Evolutionary conservation across 2,797 vertebrate species (phyloP).

Genomic region (Gymnoscopelus braueri): DNA sequence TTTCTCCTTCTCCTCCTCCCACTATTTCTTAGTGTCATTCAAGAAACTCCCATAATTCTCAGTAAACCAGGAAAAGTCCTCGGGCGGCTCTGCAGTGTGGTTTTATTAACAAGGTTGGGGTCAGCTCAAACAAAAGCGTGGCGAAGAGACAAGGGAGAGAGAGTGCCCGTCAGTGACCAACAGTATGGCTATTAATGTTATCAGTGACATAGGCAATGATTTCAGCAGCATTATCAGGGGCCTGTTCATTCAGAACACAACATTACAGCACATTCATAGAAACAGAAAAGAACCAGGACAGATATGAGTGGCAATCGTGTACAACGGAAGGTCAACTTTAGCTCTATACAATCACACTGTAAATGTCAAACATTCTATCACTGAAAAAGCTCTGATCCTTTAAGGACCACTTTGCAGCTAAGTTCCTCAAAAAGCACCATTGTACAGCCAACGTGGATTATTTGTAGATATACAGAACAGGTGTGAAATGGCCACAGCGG

Average conservation of each 20-base stretch:
- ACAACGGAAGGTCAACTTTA: constrained; percentile 68
- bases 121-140: constrained; percentile 63
- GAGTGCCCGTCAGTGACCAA: constrained; percentile 47
- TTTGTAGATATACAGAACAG: constrained; percentile 43
- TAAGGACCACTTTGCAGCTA: constrained; percentile 49
- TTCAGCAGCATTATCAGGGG: constrained; percentile 78
- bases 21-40: constrained; percentile 50
- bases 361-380: constrained; percentile 69
- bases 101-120: constrained; percentile 73
- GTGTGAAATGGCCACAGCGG: constrained; percentile 35
- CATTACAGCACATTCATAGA: constrained; percentile 77
- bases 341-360: constrained; percentile 76
- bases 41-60: constrained; percentile 63
- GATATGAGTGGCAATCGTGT: constrained; percentile 57
- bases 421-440: constrained; percentile 64
- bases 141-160: constrained; percentile 16
- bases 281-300: constrained; percentile 55
- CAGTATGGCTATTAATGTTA: constrained; percentile 55
- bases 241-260: constrained; percentile 56
- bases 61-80: constrained; percentile 67
- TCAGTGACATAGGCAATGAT: constrained; percentile 70
- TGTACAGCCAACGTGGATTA: constrained; percentile 59
- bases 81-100: constrained; percentile 63
- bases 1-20: constrained; percentile 52
- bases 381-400: constrained; percentile 49